Base-by-base conservation (phyloP, 2,888 invertebrate species). In the Ophraella communa region DNA sequence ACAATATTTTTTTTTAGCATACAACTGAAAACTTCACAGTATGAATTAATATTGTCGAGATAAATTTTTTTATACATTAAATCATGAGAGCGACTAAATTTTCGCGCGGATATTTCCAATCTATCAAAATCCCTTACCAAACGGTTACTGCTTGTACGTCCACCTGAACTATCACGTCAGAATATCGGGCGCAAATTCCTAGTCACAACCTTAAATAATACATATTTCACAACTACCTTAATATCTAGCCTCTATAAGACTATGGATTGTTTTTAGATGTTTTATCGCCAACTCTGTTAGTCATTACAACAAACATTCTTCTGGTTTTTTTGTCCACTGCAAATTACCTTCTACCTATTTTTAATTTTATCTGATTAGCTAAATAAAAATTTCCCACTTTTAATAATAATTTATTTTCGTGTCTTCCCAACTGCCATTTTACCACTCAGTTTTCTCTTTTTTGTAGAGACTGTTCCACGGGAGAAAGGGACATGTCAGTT, bases 11-110 rank as follows among this genome's bases (percentile, higher is more conserved):
- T n/a, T n/a, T 69, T 81, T 81, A 81, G 79, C 78, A 81, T 82
- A 82, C 80, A 83, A 82, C 81, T 81, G 81, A 82, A 82, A 82
- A 79, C 76, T 79, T 82, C 81, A 82, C 79, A 80, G 79, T 80
- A 80, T 81, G 79, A 80, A 80, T 82, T 77, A 81, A 82, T 83
- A 83, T 83, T 83, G 83, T 83, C 83, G 80, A 81, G 81, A 82
- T 77, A 77, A 77, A 78, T 75, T 77, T 66, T 76, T 73, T 74
- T 69, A 65, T 72, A 74, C 69, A 79, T 77, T 77, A 35, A 81
- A 39, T 39, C 14, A 39, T 39, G 39, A 39, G 14, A 17, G 39
- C 17, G 39, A 39, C 39, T 39, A 35, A 80, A 17, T 39, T 39
- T 39, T 39, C 17, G 39, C 39, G 8, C 39, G 14, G 7, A 17